Base-by-base conservation (phyloP, 2,888 invertebrate genomes). In the Teleiodes luculella region DNA sequence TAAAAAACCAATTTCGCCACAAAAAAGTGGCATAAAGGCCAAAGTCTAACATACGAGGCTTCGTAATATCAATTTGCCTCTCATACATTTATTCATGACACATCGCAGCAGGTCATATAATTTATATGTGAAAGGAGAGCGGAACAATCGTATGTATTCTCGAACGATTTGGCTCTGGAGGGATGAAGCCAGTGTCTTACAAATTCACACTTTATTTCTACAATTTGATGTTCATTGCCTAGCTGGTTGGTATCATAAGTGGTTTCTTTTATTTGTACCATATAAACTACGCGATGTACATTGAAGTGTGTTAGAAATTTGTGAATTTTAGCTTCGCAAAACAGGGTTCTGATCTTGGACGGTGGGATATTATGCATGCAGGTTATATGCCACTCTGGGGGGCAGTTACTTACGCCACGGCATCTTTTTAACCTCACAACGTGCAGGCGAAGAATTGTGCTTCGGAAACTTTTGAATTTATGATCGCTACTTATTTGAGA, bases 81-180 rank as follows among this genome's bases (percentile, higher is more conserved):
- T 87, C 89, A 89, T 89, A 76, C 83, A 88, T 86, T 68, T 83
- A 89, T 89, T 87, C 89, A 89, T 88, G 70, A 63, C 72, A 68
- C 78, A 73, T 77, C 78, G 74, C 71, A 75, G 74, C 74, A 77
- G 82, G 86, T 87, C 89, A 86, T 87, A 87, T 88, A 87, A 88
- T 87, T 87, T 87, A 89, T 88, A 86, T 87, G 83, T 86, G 80
- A 79, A 80, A 71, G 74, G 69, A 64, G 64, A 74, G 71, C 70
- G 73, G 80, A 75, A 86, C 86, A 86, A 86, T 84, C 74, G 76
- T 79, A 83, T 72, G 73, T 76, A 77, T 86, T 85, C 82, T 76
- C 84, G 75, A 78, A 78, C 85, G 86, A 86, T 87, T 89, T 86
- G 79, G 68, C 73, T 63, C 68, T 67, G 66, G 68, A 64, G 63